Evolutionary conservation across 2,113 vertebrate species (phyloP), one percentile per base, ranked within the genome.

Genomic region (Chaetura pelagica): DNA sequence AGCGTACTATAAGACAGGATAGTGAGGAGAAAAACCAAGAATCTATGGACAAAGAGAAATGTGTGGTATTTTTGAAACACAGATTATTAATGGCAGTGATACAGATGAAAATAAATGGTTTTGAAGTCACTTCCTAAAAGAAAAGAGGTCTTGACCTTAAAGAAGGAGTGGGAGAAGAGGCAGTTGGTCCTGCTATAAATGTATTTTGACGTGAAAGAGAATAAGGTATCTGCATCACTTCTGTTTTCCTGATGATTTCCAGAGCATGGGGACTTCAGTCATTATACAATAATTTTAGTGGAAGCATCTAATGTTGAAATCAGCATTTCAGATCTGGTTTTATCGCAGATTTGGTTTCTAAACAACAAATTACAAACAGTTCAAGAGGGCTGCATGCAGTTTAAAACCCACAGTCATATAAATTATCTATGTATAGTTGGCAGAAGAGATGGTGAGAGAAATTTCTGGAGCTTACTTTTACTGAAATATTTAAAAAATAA

Each of bases 401-500:
- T 71, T 55, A 80, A 96, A 90, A 62, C 10, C 6, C 9, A 35
- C 16, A 64, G 34, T 69, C 38, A n/a, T 34, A 46, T 51, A 78
- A 79, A 74, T 92, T 71, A 80, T 20, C 66, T 68, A 83, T n/a
- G 44, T 71, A 73, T 57, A 78, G 87, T 64, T 96, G 78, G 34
- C 42, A 88, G 73, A 93, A 78, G 42, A 90, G 32, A 61, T 40
- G 29, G 34, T 54, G 12, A 40, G 23, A 93, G 59, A 91, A 80
- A 81, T 71, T 94, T 94, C 83, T 95, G 84, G 57, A 92, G n/a
- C 52, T 87, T 78, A 69, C 81, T 90, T 95, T 88, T 68, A 86
- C 62, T 34, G 59, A 91, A 89, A 89, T 57, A 0, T 69, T 81
- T 67, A 62, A 82, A 93, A 91, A 77, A n/a, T n/a, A n/a, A 84